Evolutionary conservation across 2,797 vertebrate species (phyloP), one percentile per base, ranked within the genome.

Genomic region (Macroramphosus scolopax): DNA sequence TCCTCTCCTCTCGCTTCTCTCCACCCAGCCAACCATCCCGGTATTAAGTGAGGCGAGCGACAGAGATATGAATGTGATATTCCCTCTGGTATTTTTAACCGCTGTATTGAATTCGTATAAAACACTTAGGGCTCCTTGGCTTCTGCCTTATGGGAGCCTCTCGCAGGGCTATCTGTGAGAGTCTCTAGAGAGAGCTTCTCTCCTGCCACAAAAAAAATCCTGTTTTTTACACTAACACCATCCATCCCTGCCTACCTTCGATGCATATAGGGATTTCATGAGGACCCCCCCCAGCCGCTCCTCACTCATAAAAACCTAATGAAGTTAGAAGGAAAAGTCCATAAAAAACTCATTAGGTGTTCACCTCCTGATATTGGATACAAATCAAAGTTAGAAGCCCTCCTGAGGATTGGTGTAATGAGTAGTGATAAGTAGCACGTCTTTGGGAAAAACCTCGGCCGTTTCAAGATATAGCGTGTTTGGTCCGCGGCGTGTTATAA

Each of bases 81-180:
- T 91, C 89, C 90, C 90, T 77, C 81, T 86, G 88, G 89, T 88
- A 86, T 90, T 89, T 92, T 91, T 91, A 90, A 88, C 86, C 68
- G 74, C 63, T 68, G 81, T 89, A 88, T 90, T 89, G 87, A 89
- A 89, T 89, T 90, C 78, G 86, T 86, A 87, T 86, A 81, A 89
- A 87, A 89, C 87, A 89, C 87, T 89, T 90, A 88, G 86, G 84
- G 71, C 76, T 86, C 66, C 83, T 82, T 75, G 58, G 79, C 77
- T 74, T 57, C 77, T 82, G 78, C 74, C 82, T 86, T 82, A 84
- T 83, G 82, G 85, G 81, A 83, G 73, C 79, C 60, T 83, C 80
- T 83, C 67, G 26, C 55, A 69, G 75, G 81, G 78, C 79, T 83
- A 83, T 87, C 80, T 80, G 62, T 37, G 60, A 48, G 62, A 45